These are phyloP conservation scores for Paramormyrops hopkinsi DNA, from an alignment of 2,797 vertebrate genomes.

Conservation along the genomic window DNA sequence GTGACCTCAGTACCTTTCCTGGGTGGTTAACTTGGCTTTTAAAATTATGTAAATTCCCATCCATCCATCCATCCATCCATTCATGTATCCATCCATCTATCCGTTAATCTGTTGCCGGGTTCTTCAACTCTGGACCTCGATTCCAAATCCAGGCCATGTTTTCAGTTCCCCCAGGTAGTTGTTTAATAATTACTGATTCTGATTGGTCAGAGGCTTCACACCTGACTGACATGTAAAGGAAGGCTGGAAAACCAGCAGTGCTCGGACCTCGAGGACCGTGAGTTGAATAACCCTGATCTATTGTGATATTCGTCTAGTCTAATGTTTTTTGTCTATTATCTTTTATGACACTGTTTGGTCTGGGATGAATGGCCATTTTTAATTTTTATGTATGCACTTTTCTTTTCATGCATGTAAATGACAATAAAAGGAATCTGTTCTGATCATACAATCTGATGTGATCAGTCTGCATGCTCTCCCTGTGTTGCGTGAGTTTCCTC, in stretches of 20 bases:
- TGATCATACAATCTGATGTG: background rate
- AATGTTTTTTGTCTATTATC: background rate
- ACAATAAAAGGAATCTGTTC: background rate
- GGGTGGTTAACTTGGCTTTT: background rate
- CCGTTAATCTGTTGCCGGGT: no score
- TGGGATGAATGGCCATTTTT: background rate
- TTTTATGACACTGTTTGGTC: background rate
- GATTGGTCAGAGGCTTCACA: no score
- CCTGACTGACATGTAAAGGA: no score
- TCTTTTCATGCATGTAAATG: background rate
- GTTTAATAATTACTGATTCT: no score
- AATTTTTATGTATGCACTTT: background rate
- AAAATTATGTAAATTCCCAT: background rate
- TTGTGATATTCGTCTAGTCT: background rate
- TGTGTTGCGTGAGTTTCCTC: background rate
- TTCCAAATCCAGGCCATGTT: no score
- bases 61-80: background rate
- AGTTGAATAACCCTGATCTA: background rate
- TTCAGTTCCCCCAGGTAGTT: no score
- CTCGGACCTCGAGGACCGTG: no score
- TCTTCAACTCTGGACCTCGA: no score
- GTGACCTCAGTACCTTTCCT: background rate
- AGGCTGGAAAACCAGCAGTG: no score
- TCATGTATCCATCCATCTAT: background rate
- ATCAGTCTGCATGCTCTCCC: background rate